Percentiles rank a stretch among this genome's conserved stretches.
phyloP scores from a whole-genome alignment of 2,797 vertebrate species.

The Sarcophilus harrisii region DNA sequence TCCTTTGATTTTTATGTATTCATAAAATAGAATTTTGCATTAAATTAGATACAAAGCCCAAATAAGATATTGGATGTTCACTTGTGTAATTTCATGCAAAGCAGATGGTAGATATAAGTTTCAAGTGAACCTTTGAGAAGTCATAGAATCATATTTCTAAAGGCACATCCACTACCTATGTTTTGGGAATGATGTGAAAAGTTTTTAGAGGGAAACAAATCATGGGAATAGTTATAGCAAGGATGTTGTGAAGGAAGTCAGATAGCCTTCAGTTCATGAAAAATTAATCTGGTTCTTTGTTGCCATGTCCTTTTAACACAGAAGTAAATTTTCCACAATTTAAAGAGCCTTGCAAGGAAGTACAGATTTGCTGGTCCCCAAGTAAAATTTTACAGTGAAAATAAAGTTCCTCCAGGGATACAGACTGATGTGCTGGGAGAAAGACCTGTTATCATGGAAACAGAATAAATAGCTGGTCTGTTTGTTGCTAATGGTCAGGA shows the following conservation, averaged over 20 bases:
- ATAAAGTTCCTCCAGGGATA: background rate
- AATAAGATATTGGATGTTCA: background rate
- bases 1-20: background rate
- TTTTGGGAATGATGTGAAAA: background rate
- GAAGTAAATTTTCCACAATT: background rate
- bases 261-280: background rate
- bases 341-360: background rate
- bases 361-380: background rate
- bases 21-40: background rate
- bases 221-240: background rate
- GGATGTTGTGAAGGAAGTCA: background rate
- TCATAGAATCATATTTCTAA: background rate
- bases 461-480: background rate
- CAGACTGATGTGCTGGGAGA: background rate
- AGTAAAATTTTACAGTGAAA: background rate
- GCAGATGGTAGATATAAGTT: background rate
- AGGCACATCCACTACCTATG: background rate
- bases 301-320: background rate
- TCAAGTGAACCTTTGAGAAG: background rate
- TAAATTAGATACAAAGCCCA: background rate
- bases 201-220: background rate
- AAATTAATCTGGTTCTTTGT: background rate
- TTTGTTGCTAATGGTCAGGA: background rate
- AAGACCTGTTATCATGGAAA: background rate
- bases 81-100: background rate